Base-by-base conservation (phyloP, 35 echinoderm and acorn worm genomes). In the Amphiura filiformis region DNA sequence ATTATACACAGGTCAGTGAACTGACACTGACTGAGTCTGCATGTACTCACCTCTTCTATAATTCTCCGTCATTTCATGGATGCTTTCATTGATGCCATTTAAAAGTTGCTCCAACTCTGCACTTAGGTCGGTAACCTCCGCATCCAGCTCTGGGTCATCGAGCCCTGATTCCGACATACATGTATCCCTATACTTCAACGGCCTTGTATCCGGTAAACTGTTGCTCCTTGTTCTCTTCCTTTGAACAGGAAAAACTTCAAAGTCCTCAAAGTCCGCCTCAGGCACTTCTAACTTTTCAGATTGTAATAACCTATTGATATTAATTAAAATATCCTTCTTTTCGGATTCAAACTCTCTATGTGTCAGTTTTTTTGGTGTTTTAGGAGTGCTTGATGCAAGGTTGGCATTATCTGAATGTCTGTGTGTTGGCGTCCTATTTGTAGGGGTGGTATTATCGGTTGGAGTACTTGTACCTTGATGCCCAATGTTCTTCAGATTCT, bases 31-130 rank as follows among this genome's bases (percentile, higher is more conserved):
- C 41, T 17, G 4, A 47, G 17, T 9, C 41, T 47, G 41, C 5
- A 31, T 83, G 4, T 14, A 87, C 82, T 85, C 22, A 91, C 89
- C 89, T 85, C 38, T 85, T 65, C 76, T 85, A 32, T 92, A 87
- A 57, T 96, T 91, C 34, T 87, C 88, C 86, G 94, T 81, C 61
- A 99, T 89, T 86, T 99, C 93, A 88, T 89, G 94, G 11, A 99
- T 88, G 75, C 93, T 99, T 77, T 99, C 88, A 77, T 99, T 99
- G 56, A 99, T 94, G 32, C 96, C 96, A 65, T 92, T 91, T 34
- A 99, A 36, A 18, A 99, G 81, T 81, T 56, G 87, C 84, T 99
- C 96, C 49, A 99, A 57, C 52, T 99, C 96, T 65, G 83, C 84
- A 44, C 88, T 84, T 12, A 93, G 88, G 49, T 82, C 84, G n/a